Conservation (phyloP, 2,797 vertebrate genomes). For the Acridotheres tristis region DNA sequence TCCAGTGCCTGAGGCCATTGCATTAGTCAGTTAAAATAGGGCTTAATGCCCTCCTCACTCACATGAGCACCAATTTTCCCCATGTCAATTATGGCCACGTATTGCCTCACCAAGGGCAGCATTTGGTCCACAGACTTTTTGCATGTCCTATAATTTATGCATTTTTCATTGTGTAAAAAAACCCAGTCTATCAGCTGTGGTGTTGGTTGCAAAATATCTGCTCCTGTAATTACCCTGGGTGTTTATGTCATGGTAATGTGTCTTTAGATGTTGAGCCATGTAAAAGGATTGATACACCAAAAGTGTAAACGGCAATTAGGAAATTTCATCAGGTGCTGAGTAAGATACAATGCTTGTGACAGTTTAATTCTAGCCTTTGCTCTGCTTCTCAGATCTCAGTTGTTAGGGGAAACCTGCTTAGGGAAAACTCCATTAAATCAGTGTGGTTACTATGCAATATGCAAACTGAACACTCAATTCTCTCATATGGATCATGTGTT, state of each 20-base stretch:
- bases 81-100: background rate
- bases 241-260: background rate
- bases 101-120: conserved; percentile 20
- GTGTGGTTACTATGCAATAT: background rate
- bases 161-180: background rate
- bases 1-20: background rate
- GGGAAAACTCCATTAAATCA: background rate
- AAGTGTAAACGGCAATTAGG: conserved; percentile 25
- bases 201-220: conserved; percentile 8
- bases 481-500: rapidly evolving
- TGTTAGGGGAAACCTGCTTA: background rate
- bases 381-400: background rate
- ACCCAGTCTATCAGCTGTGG: background rate
- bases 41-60: background rate
- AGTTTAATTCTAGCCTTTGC: background rate
- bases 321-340: conserved; percentile 49
- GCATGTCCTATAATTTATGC: background rate
- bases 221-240: conserved; percentile 2
- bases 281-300: background rate
- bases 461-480: background rate
- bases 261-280: background rate
- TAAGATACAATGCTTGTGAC: background rate
- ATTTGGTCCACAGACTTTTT: background rate
- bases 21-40: background rate
- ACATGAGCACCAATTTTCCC: background rate